Conservation (phyloP, 2,888 invertebrate genomes). For the Sphaerophoria taeniata region DNA sequence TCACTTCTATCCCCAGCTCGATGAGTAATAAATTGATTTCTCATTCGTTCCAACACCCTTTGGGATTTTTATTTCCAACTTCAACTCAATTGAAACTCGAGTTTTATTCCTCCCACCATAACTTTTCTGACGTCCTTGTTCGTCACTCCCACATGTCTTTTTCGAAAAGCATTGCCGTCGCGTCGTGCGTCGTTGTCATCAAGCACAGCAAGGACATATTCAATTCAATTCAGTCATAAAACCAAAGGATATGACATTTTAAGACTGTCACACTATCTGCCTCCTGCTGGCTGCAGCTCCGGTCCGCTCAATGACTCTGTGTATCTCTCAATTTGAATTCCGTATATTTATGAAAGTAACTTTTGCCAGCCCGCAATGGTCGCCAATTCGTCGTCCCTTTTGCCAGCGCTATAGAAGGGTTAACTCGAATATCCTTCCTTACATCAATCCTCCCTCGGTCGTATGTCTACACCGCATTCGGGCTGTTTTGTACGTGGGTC, state of each 20-base stretch:
- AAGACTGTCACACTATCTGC: slow-evolving; percentile 55
- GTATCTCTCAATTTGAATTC: slow-evolving; percentile 60
- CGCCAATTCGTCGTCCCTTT: background rate
- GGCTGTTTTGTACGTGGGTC: slow-evolving; percentile 44
- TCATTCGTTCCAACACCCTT: slow-evolving; percentile 58
- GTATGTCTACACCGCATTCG: too few relatives aligned
- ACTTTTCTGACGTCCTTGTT: background rate
- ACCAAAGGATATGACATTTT: slow-evolving; percentile 74
- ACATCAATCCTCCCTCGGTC: background rate
- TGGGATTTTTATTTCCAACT: background rate
- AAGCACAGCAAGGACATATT: slow-evolving; percentile 52
- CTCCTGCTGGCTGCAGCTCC: slow-evolving; percentile 14
- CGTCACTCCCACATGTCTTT: background rate
- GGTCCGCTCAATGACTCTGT: background rate
- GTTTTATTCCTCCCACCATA: background rate
- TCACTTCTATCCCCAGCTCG: slow-evolving; percentile 12
- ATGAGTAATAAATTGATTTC: slow-evolving; percentile 69
- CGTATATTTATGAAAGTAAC: slow-evolving; percentile 14
- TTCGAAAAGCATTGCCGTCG: background rate
- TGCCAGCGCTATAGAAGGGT: slow-evolving; percentile 12
- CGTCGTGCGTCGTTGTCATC: too few relatives aligned
- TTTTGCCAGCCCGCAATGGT: slow-evolving; percentile 4
- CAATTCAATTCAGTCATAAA: slow-evolving; percentile 74
- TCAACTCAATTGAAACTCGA: background rate
- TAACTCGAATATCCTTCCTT: slow-evolving; percentile 32